Base-by-base conservation (phyloP, 2,797 vertebrate genomes). In the Xenopus petersii region DNA sequence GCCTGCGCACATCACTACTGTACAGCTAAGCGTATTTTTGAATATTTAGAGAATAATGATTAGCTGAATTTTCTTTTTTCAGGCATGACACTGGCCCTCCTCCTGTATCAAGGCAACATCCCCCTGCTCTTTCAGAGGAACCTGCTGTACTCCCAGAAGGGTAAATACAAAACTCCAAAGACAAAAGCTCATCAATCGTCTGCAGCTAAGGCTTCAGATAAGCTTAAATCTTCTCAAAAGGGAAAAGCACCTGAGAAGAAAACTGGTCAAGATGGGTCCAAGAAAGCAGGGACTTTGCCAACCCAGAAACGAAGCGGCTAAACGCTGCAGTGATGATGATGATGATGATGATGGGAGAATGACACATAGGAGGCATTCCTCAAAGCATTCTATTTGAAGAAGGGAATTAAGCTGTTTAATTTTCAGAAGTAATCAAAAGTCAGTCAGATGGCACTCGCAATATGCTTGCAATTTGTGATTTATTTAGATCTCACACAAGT, bases 91-190 rank as follows among this genome's bases (percentile, higher is more conserved):
- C 36, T 95, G 82, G 95, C 95, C 0, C 73, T 96, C 59, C 80
- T 98, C 65, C 72, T 97, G 12, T 88, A 92, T 79, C 86, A 89
- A 73, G 96, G 97, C 4, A 89, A 91, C 68, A 91, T 98, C 56
- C 97, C 96, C 0, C 87, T 90, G 21, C 82, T 99, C 62, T 98
- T 96, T 90, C 86, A 87, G 83, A 94, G 68, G 84, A 98, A 96
- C 81, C 87, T 97, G 5, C 75, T 98, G 0, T 97, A 94, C 80
- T 84, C 79, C 55, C 94, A 93, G 82, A 98, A 91, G 83, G 87
- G 81, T 62, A 94, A 93, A 16, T 93, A 93, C 83, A 90, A 83
- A 61, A 84, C 84, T 3, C 95, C 92, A 48, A 94, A 91, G 83
- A 87, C 77, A 12, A 91, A 86, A 80, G 68, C 26, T 17, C 1